Conservation (phyloP, 2,888 invertebrate species). For the Lithophane socia region DNA sequence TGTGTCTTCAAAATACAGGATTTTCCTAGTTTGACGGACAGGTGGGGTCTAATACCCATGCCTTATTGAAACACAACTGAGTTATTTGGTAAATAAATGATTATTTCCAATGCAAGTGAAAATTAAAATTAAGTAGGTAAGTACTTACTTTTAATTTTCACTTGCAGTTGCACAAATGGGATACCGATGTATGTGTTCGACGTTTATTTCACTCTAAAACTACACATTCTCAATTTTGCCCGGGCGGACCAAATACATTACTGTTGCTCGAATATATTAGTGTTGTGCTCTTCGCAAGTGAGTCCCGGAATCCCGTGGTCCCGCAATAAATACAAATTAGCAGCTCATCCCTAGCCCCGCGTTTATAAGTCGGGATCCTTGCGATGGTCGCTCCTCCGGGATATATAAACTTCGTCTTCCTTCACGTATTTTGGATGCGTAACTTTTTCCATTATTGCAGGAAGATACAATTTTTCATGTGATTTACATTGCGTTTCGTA, state of each 20-base stretch:
- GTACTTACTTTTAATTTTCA: too few relatives aligned
- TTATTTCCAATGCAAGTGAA: too few relatives aligned
- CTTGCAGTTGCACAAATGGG: background rate
- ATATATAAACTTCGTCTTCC: conserved; percentile 44
- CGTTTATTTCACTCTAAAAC: background rate
- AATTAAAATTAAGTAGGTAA: too few relatives aligned
- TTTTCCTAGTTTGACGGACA: too few relatives aligned
- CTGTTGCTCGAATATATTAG: conserved; percentile 44
- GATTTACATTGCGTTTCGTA: conserved; percentile 34
- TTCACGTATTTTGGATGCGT: conserved; percentile 44
- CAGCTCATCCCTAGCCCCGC: conserved; percentile 53
- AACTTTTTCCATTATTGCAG: conserved; percentile 47
- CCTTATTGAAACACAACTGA: too few relatives aligned
- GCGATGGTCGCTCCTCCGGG: conserved; percentile 46
- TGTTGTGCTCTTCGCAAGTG: conserved; percentile 46
- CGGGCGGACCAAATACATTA: conserved; percentile 27
- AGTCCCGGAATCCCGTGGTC: conserved; percentile 46
- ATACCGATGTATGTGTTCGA: background rate
- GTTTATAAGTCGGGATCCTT: conserved; percentile 62
- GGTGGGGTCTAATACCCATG: background rate
- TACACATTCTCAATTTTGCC: background rate
- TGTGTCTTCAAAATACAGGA: too few relatives aligned
- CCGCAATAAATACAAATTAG: conserved; percentile 72
- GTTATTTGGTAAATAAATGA: too few relatives aligned
- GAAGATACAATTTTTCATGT: conserved; percentile 26